Evolutionary conservation across 1,140 invertebrate species (phyloP).

Genomic region (Galleria mellonella): DNA sequence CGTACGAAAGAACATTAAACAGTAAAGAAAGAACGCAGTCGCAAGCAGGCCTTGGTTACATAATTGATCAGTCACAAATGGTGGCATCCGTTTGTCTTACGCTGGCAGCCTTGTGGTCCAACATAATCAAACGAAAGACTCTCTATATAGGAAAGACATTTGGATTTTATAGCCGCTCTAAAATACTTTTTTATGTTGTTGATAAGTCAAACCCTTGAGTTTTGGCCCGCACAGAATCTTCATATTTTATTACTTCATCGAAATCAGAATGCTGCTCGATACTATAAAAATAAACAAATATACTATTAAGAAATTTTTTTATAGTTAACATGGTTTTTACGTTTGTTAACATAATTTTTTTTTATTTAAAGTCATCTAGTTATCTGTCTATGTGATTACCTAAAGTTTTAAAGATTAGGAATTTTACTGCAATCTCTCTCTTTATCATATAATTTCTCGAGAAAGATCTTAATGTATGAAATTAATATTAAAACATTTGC

Average conservation of each 20-base stretch:
- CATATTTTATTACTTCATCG: conserved; percentile 4
- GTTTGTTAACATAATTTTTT: neutral
- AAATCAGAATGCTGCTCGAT: neutral
- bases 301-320: neutral
- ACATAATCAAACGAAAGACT: conserved; percentile 12
- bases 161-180: neutral
- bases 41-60: conserved; percentile 16
- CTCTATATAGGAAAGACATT: neutral
- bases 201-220: neutral
- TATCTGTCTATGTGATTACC: no score
- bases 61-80: conserved; percentile 62
- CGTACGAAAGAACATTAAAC: neutral
- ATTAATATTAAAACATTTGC: no score
- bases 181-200: conserved; percentile 5
- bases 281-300: neutral
- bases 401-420: no score
- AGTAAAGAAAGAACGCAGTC: conserved; percentile 1
- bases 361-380: no score
- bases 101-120: conserved; percentile 16
- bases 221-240: neutral
- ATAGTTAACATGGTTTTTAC: neutral
- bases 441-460: no score
- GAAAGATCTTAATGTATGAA: no score
- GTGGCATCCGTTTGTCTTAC: conserved; percentile 50
- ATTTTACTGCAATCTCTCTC: no score